Base-by-base conservation (phyloP, 2,888 invertebrate species). In the Listrodromus nycthemerus region DNA sequence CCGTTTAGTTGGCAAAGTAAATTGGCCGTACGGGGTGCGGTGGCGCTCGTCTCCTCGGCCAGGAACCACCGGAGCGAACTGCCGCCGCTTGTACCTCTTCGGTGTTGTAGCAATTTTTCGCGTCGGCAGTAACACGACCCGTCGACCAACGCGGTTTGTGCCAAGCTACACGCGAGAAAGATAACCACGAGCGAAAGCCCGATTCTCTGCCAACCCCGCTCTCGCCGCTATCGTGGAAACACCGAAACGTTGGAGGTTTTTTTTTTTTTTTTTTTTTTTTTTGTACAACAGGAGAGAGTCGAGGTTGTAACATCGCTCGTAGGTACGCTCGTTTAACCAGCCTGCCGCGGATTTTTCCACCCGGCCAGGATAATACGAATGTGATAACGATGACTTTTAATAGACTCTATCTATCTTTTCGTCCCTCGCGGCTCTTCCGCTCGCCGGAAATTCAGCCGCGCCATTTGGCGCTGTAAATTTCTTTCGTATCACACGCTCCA, bases 311-410 rank as follows among this genome's bases (percentile, higher is more conserved):
- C 58, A 58, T 16, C 27, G 58, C 58, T 58, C 27, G 58, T 58
- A 58, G 13, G 10, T 75, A 75, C 74, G 74, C 74, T 67, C 74
- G 75, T 71, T 74, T 74, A 75, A 75, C 73, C 70, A 71, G 58
- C 63, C 74, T 30, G 41, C 50, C 50, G 74, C 55, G 70, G 70
- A 84, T 81, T 80, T 41, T 81, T 81, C 74, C 78, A 75, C 45
- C 63, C 50, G 70, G 58, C 30, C 37, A 50, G 75, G 74, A 79
- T 82, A 78, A 82, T 82, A 79, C 74, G 79, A 82, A 82, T 82
- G 82, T 75, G 82, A 84, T 84, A 84, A 82, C 84, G 84, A 84
- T 84, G 79, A 84, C 79, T 84, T 84, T 84, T 84, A 84, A 84
- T 82, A 79, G 75, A 75, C 75, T 78, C 77, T 82, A 84, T 81